Percentiles rank a stretch among this genome's conserved stretches.
phyloP scores from a whole-genome alignment of 2,888 invertebrate genomes.

The Magallana nippona region DNA sequence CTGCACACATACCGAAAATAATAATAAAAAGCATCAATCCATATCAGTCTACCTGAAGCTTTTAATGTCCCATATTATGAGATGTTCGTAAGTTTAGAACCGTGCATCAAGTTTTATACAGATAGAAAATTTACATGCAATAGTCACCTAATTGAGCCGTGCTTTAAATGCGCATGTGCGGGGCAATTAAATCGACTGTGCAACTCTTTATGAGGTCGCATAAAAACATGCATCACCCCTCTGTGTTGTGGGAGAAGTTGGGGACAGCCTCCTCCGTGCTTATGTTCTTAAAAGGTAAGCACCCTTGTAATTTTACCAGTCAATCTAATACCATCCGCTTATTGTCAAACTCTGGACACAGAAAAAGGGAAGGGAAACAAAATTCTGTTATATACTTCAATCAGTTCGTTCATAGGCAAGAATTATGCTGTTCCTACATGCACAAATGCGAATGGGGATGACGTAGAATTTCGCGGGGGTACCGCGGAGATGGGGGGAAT shows the following conservation, averaged over 20 bases:
- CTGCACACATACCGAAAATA: slow-evolving; percentile 21
- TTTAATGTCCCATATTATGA: slow-evolving; percentile 24
- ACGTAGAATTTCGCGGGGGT: background rate
- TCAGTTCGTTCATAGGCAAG: background rate
- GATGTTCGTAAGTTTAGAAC: slow-evolving; percentile 20
- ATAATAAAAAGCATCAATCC: slow-evolving; percentile 19
- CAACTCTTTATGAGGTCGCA: slow-evolving; percentile 31
- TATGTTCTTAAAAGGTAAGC: slow-evolving; percentile 52
- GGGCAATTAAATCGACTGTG: slow-evolving; percentile 38
- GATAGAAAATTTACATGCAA: slow-evolving; percentile 33
- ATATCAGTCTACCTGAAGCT: slow-evolving; percentile 15
- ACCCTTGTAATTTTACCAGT: background rate
- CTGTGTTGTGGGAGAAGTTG: slow-evolving; percentile 46
- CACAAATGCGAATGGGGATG: background rate
- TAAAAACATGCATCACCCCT: slow-evolving; percentile 51
- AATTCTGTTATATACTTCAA: background rate
- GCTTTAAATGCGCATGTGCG: slow-evolving; percentile 48
- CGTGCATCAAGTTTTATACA: slow-evolving; percentile 13
- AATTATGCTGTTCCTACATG: background rate
- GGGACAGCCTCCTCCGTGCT: slow-evolving; percentile 50
- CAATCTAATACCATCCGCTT: no score
- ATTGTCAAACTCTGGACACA: background rate
- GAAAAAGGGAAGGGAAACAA: background rate
- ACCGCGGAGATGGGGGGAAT: background rate
- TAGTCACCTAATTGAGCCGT: slow-evolving; percentile 25